Evolutionary conservation across 2,797 vertebrate genomes (phyloP).

Genomic region (Girardinus metallicus): DNA sequence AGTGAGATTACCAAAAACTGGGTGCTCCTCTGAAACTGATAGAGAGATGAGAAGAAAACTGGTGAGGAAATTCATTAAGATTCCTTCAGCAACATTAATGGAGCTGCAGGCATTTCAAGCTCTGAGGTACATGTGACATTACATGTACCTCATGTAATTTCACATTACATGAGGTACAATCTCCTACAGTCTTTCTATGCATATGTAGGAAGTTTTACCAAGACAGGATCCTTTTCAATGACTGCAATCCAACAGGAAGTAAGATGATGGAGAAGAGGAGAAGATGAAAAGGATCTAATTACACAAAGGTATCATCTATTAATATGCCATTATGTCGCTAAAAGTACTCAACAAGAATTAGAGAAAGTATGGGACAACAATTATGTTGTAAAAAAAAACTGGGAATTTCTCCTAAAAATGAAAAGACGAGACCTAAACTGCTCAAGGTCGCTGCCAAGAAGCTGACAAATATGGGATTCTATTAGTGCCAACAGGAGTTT

Average conservation of each 20-base stretch:
- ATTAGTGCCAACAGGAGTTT: neutral
- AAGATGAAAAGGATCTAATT: neutral
- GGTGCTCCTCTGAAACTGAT: neutral
- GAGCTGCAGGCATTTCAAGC: neutral
- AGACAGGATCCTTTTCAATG: neutral
- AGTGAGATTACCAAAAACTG: neutral
- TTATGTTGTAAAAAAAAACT: neutral
- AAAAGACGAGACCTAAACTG: neutral
- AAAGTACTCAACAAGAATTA: neutral
- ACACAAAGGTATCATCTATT: neutral
- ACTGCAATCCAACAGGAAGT: neutral
- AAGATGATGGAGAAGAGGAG: neutral
- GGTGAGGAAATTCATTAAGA: neutral
- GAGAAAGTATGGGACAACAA: neutral
- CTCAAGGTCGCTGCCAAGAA: neutral
- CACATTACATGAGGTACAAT: too few species aligned
- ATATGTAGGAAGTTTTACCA: too few species aligned
- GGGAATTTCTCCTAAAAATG: neutral
- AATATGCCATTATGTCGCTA: too few species aligned
- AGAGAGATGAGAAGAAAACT: neutral
- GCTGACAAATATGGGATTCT: too few species aligned
- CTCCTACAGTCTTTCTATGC: neutral
- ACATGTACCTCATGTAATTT: too few species aligned
- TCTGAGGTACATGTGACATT: neutral
- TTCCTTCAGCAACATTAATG: neutral